Evolutionary conservation across 1,140 invertebrate genomes (phyloP).

Genomic region (Drosophila carrolli): DNA sequence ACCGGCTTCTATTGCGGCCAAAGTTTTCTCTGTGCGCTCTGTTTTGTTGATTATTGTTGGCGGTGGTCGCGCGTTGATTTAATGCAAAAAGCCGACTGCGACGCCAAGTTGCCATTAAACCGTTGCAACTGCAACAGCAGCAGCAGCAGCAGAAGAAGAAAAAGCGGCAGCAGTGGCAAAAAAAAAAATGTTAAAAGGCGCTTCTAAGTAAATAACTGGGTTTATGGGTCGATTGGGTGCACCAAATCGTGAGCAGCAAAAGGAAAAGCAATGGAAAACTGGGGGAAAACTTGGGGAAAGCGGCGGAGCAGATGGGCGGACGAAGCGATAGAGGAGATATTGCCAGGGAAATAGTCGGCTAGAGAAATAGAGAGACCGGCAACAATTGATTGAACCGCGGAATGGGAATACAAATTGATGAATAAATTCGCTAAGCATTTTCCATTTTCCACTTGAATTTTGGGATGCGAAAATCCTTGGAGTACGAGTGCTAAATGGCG

Average conservation of each 20-base stretch:
- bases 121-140: constrained; percentile 28
- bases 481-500: background rate
- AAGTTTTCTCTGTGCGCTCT: constrained; percentile 43
- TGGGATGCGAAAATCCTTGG: background rate
- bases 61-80: constrained; percentile 70
- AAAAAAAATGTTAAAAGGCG: constrained; percentile 76
- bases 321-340: constrained; percentile 10
- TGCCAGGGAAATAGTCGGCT: background rate
- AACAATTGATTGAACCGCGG: constrained; percentile 47
- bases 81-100: constrained; percentile 71
- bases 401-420: constrained; percentile 44
- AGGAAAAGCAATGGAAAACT: constrained; percentile 48
- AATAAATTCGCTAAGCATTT: constrained; percentile 26
- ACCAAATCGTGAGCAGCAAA: constrained; percentile 79
- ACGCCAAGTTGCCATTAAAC: constrained; percentile 59
- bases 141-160: constrained; percentile 46
- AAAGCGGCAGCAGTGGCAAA: constrained; percentile 37
- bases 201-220: constrained; percentile 84
- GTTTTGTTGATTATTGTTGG: constrained; percentile 79
- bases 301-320: background rate
- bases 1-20: constrained; percentile 56
- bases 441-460: constrained; percentile 26
- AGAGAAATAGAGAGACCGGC: constrained; percentile 8
- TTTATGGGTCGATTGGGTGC: constrained; percentile 84
- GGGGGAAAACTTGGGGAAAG: background rate